These are phyloP conservation scores for Natator depressus DNA, from an alignment of 2,113 vertebrate species.

Conservation along the genomic window DNA sequence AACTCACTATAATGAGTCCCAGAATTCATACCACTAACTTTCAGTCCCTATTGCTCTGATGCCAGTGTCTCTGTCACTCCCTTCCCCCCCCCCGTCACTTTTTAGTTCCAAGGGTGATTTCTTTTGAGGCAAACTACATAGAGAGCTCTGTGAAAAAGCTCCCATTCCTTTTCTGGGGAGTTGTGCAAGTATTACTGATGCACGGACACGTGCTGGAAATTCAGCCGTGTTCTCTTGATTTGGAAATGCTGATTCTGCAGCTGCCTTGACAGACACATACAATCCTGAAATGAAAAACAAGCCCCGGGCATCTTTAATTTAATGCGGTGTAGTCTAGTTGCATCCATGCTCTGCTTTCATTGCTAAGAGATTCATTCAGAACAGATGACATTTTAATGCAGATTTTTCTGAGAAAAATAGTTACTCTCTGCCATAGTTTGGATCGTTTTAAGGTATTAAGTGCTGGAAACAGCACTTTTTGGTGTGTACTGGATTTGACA, in stretches of 20 bases:
- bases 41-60: background rate
- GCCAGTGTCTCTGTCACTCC: background rate
- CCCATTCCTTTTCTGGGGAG: background rate
- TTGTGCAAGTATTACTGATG: background rate
- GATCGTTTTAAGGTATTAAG: slow-evolving; percentile 46
- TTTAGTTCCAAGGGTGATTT: background rate
- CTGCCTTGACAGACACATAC: background rate
- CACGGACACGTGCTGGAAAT: background rate
- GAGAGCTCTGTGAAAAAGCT: background rate
- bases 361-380: slow-evolving; percentile 43
- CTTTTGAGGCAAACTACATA: background rate
- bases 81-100: background rate
- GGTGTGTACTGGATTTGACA: slow-evolving; percentile 21
- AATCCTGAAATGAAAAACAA: background rate
- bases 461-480: slow-evolving; percentile 20
- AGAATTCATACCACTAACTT: background rate
- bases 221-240: background rate
- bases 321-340: slow-evolving; percentile 20
- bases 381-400: slow-evolving; percentile 36
- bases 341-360: slow-evolving; percentile 45
- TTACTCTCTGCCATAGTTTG: slow-evolving; percentile 40
- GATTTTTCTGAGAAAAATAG: slow-evolving; percentile 43
- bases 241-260: slow-evolving; percentile 41
- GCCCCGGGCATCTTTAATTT: slow-evolving; percentile 24
- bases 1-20: background rate